Evolutionary conservation across 2,888 invertebrate species (phyloP).

Genomic region (Pristionchus arcanus): DNA sequence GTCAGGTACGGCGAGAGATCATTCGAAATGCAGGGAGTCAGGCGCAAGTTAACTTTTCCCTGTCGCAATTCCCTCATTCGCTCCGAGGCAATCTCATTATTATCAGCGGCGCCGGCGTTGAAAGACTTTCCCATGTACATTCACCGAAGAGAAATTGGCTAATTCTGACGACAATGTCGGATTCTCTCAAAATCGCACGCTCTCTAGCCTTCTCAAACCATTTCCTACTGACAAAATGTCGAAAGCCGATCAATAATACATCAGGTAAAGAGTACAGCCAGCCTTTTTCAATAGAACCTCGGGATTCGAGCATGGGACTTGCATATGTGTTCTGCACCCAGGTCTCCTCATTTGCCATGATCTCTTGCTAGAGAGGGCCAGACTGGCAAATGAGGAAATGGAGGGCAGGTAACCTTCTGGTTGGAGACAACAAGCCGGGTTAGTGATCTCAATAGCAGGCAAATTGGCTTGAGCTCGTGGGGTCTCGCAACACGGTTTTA

Average conservation of each 20-base stretch:
- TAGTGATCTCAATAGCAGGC: background rate
- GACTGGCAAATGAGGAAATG: background rate
- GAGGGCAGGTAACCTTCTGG: background rate
- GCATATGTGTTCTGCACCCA: too few species aligned
- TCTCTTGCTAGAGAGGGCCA: background rate
- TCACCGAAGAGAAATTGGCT: background rate
- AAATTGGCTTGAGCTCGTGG: background rate
- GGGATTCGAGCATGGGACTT: background rate
- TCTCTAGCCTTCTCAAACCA: background rate
- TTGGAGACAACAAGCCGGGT: background rate
- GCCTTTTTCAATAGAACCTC: conserved; percentile 3
- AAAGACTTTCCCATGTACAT: background rate
- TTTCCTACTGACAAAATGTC: background rate
- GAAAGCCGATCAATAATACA: background rate
- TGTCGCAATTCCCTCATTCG: background rate
- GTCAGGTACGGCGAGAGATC: background rate
- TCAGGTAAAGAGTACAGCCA: background rate
- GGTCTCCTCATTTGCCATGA: background rate
- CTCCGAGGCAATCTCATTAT: conserved; percentile 9
- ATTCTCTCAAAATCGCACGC: background rate
- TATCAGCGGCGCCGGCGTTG: background rate
- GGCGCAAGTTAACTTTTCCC: background rate
- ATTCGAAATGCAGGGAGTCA: background rate
- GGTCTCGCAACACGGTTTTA: background rate
- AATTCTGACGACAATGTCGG: background rate